Conservation (phyloP, 2,888 invertebrate species). For the Orthosia cruda region DNA sequence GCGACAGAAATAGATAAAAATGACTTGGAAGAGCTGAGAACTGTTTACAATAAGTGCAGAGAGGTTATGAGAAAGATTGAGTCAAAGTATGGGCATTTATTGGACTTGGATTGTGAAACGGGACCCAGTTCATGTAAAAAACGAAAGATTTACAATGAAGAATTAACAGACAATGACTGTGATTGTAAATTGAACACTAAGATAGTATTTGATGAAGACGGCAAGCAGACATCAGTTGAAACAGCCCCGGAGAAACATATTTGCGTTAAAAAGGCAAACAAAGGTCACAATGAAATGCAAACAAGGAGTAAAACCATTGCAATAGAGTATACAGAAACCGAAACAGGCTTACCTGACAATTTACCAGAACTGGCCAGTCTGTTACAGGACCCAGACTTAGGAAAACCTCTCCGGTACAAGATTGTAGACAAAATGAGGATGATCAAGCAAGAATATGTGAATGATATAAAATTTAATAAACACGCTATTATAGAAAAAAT, state of each 20-base stretch:
- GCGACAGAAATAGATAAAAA: conserved; percentile 43
- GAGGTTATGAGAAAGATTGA: conserved; percentile 83
- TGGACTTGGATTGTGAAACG: conserved; percentile 70
- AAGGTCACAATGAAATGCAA: conserved; percentile 11
- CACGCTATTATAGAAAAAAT: conserved; percentile 78
- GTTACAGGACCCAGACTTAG: conserved; percentile 76
- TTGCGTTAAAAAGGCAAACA: conserved; percentile 76
- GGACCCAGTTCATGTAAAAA: conserved; percentile 39
- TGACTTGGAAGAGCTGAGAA: conserved; percentile 82
- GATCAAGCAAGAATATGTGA: conserved; percentile 76
- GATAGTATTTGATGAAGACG: conserved; percentile 86
- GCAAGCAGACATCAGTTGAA: conserved; percentile 75
- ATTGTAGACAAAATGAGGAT: conserved; percentile 80
- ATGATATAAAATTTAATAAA: conserved; percentile 81
- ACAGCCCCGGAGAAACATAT: conserved; percentile 75
- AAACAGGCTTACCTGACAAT: conserved; percentile 77
- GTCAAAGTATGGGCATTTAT: conserved; percentile 85
- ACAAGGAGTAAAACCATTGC: conserved; percentile 67
- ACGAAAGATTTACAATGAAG: conserved; percentile 28
- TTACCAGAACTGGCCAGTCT: conserved; percentile 76
- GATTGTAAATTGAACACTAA: conserved; percentile 81
- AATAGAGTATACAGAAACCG: conserved; percentile 77
- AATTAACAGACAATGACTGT: conserved; percentile 73
- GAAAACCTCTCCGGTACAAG: conserved; percentile 74
- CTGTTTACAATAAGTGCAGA: conserved; percentile 84